Percentiles rank a stretch among this genome's conserved stretches.
These are phyloP conservation scores for Lucilia sericata DNA, from an alignment of 1,140 invertebrate genomes.

Conservation along the genomic window DNA sequence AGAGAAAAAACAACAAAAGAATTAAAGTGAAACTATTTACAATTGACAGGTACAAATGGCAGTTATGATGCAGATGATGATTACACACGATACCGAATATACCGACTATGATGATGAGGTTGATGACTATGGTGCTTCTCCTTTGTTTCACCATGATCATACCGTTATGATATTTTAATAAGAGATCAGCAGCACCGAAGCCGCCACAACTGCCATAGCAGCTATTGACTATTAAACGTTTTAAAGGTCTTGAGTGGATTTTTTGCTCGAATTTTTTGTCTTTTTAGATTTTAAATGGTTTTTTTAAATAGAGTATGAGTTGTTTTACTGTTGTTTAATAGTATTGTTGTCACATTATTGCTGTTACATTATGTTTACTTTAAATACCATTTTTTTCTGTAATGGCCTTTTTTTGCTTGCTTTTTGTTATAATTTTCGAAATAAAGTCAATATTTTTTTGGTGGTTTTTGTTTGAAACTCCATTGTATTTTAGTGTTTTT, in stretches of 20 bases:
- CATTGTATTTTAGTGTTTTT: neutral
- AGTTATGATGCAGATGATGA: conserved; percentile 38
- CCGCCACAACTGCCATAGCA: neutral
- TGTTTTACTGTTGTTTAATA: conserved; percentile 24
- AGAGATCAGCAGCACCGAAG: conserved; percentile 51
- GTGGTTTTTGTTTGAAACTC: conserved; percentile 5
- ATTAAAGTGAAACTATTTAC: conserved; percentile 52
- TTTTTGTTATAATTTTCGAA: conserved; percentile 4
- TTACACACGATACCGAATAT: neutral
- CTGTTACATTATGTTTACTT: conserved; percentile 15
- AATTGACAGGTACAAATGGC: conserved; percentile 63
- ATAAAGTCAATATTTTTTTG: conserved; percentile 17
- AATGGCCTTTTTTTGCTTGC: neutral
- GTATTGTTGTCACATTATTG: conserved; percentile 40
- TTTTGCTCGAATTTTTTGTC: neutral
- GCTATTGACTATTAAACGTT: neutral
- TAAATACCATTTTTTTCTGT: conserved; percentile 22
- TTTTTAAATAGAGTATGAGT: conserved; percentile 38
- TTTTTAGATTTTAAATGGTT: neutral
- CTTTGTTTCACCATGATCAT: conserved; percentile 50
- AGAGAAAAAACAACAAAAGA: conserved; percentile 37
- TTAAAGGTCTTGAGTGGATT: neutral
- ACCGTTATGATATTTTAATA: conserved; percentile 66
- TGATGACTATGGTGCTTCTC: neutral
- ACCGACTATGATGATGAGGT: neutral